Conservation (phyloP, 2,888 invertebrate genomes). For the Tetrapedia diversipes region DNA sequence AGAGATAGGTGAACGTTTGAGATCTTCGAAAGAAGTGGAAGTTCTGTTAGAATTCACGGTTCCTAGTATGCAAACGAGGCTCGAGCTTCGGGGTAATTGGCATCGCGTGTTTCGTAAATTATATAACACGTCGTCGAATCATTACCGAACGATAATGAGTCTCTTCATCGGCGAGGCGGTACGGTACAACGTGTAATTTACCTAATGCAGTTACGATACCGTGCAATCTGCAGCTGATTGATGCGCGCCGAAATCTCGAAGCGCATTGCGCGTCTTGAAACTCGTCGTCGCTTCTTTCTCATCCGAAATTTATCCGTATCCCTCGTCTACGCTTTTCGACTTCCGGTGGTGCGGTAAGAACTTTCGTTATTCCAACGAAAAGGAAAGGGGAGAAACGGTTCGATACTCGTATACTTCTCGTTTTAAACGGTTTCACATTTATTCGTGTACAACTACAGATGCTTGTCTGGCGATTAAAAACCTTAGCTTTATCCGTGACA, state of each 20-base stretch:
- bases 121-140: slow-evolving; percentile 56
- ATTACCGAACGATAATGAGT: slow-evolving; percentile 59
- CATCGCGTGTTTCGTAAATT: slow-evolving; percentile 55
- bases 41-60: background rate
- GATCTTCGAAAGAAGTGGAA: too few relatives aligned
- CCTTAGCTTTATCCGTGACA: too few relatives aligned
- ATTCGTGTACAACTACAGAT: too few relatives aligned
- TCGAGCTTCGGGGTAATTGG: slow-evolving; percentile 40
- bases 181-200: slow-evolving; percentile 59
- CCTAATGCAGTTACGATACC: slow-evolving; percentile 61
- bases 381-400: too few relatives aligned
- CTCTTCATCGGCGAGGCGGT: slow-evolving; percentile 51
- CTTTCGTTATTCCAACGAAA: too few relatives aligned
- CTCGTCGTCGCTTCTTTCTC: background rate
- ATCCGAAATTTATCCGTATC: background rate
- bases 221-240: slow-evolving; percentile 48
- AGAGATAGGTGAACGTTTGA: too few relatives aligned
- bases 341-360: slow-evolving; percentile 11
- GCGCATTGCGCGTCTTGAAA: slow-evolving; percentile 2
- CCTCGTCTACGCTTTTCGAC: background rate
- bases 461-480: too few relatives aligned
- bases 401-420: too few relatives aligned
- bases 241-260: slow-evolving; percentile 19
- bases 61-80: slow-evolving; percentile 23
- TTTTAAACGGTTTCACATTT: too few relatives aligned